Evolutionary conservation across 1,140 invertebrate genomes (phyloP).

Genomic region (Drosophila equinoxialis): DNA sequence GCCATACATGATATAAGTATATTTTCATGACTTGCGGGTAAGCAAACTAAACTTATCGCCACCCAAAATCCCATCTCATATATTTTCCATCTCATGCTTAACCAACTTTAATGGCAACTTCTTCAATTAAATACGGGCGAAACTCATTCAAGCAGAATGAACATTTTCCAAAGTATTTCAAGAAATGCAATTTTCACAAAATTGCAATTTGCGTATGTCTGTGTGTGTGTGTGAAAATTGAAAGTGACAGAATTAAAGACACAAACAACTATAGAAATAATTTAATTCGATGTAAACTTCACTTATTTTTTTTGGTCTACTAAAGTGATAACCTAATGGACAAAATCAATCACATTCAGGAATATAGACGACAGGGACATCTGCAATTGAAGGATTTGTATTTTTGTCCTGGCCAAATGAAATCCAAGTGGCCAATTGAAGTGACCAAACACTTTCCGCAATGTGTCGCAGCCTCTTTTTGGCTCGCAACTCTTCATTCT

Average conservation of each 20-base stretch:
- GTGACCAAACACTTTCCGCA: conserved; percentile 9
- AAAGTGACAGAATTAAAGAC: background rate
- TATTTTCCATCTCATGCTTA: background rate
- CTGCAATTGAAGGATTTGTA: no score
- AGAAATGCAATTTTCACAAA: background rate
- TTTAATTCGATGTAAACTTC: no score
- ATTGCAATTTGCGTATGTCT: background rate
- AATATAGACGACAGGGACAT: no score
- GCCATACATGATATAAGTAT: conserved; percentile 33
- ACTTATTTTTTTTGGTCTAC: no score
- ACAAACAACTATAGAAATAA: no score
- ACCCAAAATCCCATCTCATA: background rate
- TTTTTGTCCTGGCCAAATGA: background rate
- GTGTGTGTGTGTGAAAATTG: background rate
- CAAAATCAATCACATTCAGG: background rate
- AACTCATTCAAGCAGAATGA: background rate
- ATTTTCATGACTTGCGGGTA: conserved; percentile 41
- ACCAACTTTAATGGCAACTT: conserved; percentile 4
- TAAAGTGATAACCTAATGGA: no score
- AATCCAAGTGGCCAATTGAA: conserved; percentile 9
- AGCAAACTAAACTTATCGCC: conserved; percentile 7
- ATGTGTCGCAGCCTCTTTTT: conserved; percentile 9
- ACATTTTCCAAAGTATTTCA: background rate
- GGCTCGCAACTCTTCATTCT: no score
- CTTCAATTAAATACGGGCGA: conserved; percentile 6